phyloP scores from a whole-genome alignment of 1,140 invertebrate species.

The Drosophila aff. region DNA sequence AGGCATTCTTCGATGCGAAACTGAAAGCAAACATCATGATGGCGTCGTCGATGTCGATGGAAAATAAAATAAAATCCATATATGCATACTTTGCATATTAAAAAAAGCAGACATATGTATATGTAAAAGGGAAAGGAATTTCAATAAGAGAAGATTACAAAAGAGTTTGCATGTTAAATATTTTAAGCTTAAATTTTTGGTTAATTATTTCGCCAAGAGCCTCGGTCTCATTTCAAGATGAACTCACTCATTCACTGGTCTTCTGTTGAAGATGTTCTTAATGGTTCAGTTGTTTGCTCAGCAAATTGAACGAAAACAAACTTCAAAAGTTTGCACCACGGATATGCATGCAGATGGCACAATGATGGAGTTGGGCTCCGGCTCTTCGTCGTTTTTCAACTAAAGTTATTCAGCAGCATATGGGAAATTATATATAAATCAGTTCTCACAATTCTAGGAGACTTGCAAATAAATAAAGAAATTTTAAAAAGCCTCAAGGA shows the following conservation, averaged over 20 bases:
- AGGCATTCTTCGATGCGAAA: constrained; percentile 42
- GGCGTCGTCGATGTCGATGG: constrained; percentile 7
- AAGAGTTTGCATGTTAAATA: constrained; percentile 4
- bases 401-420: background rate
- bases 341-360: constrained; percentile 33
- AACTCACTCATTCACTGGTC: constrained; percentile 6
- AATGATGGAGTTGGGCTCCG: background rate
- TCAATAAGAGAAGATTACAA: constrained; percentile 26
- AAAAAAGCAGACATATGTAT: constrained; percentile 3
- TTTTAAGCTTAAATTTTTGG: constrained; percentile 26
- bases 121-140: constrained; percentile 4
- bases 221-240: constrained; percentile 13
- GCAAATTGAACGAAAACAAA: constrained; percentile 78
- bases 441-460: background rate
- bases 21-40: constrained; percentile 43
- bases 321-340: constrained; percentile 64
- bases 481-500: background rate
- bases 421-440: background rate
- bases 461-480: background rate
- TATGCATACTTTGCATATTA: constrained; percentile 43
- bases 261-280: constrained; percentile 55
- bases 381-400: background rate
- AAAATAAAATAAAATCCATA: constrained; percentile 50
- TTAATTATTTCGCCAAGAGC: constrained; percentile 34
- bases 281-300: constrained; percentile 70